These are phyloP conservation scores for Ficedula albicollis DNA, from an alignment of 2,797 vertebrate species.

Conservation along the genomic window DNA sequence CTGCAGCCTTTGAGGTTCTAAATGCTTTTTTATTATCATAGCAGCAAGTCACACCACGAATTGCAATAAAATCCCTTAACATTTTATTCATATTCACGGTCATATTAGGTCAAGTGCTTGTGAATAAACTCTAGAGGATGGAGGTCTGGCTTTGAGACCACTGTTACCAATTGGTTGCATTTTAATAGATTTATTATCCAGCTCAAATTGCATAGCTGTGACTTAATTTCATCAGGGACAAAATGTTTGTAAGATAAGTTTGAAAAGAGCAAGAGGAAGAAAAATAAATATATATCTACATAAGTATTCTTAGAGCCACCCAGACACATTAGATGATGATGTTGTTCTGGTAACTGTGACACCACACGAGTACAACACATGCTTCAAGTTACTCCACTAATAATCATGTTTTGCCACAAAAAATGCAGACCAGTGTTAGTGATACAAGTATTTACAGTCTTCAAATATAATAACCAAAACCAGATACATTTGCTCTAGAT, in stretches of 20 bases:
- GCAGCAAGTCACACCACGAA: not conserved
- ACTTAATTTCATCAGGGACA: constrained; percentile 1
- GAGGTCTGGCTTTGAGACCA: not conserved
- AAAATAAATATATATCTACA: not conserved
- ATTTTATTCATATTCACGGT: not conserved
- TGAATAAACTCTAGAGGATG: not conserved
- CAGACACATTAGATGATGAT: not conserved
- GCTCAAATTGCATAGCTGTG: not conserved
- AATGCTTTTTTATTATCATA: not conserved
- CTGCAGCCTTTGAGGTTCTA: not conserved
- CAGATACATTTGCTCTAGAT: not conserved
- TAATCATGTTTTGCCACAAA: not conserved
- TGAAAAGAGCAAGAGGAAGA: not conserved
- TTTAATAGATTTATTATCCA: constrained; percentile 21
- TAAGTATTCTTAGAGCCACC: not conserved
- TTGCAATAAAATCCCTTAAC: constrained; percentile 21
- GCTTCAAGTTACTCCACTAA: not conserved
- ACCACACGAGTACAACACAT: not conserved
- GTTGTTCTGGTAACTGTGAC: not conserved
- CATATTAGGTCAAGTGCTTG: not conserved
- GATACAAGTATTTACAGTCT: not conserved
- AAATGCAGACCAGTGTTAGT: not conserved
- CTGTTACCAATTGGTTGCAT: not conserved
- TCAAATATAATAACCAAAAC: not conserved
- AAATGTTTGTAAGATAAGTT: not conserved